A percentile compares a stretch with the other conserved stretches of the same genome.
Conservation (phyloP, 2,113 vertebrate species). For the Caretta caretta region DNA sequence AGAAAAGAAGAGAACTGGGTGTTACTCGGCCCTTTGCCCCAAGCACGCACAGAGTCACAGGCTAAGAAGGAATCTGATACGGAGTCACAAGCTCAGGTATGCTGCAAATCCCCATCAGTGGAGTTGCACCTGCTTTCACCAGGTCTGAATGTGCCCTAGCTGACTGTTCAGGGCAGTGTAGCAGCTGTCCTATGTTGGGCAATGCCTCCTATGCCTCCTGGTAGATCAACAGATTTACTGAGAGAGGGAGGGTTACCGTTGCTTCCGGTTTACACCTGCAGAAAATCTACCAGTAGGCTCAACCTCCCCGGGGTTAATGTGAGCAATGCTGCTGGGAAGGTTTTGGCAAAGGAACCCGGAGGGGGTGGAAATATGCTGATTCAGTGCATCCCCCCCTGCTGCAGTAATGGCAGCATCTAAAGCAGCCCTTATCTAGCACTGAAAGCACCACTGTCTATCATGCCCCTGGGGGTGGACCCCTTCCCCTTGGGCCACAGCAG, state of each 20-base stretch:
- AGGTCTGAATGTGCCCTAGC: not conserved
- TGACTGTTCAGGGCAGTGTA: not conserved
- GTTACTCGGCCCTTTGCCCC: accelerated
- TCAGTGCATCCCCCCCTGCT: accelerated
- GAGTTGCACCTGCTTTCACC: not conserved
- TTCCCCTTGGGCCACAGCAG: not conserved
- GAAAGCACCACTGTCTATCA: not conserved
- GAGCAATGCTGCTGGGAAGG: not conserved
- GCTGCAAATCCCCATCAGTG: not conserved
- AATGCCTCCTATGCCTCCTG: accelerated
- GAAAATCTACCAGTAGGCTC: not conserved
- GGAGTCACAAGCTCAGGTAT: not conserved
- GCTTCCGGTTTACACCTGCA: not conserved
- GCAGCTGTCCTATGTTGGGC: not conserved
- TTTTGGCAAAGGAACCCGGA: not conserved
- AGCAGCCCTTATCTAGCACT: accelerated
- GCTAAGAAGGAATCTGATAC: not conserved
- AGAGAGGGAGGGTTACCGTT: accelerated
- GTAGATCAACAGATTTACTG: not conserved
- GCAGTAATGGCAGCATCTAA: not conserved
- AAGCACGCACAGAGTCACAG: not conserved
- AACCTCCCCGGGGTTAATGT: not conserved
- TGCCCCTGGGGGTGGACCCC: not conserved
- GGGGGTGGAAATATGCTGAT: not conserved
- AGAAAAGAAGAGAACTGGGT: not conserved